Conservation (phyloP, 2,888 invertebrate genomes). For the Noctua janthina region DNA sequence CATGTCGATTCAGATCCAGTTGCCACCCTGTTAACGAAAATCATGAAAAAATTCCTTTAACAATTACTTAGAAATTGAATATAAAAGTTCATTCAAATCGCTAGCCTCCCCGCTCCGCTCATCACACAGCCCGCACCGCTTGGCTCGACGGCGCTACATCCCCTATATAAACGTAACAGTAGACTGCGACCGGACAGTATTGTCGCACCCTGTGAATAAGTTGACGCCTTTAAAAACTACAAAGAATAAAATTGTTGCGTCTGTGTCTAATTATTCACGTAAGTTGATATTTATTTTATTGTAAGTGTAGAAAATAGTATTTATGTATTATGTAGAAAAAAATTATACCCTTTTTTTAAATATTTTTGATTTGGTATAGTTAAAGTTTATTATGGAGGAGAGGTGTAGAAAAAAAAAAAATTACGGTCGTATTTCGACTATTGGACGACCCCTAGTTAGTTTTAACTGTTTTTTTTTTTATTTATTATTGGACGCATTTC, state of each 20-base stretch:
- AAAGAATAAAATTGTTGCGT: conserved; percentile 17
- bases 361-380: too few relatives aligned
- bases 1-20: neutral
- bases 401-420: too few relatives aligned
- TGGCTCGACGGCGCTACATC: conserved; percentile 54
- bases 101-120: conserved; percentile 41
- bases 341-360: too few relatives aligned
- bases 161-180: conserved; percentile 83
- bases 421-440: too few relatives aligned
- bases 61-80: neutral
- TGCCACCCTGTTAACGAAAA: neutral
- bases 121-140: conserved; percentile 42
- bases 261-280: conserved; percentile 35
- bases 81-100: conserved; percentile 7
- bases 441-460: too few relatives aligned
- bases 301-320: neutral
- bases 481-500: too few relatives aligned
- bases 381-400: too few relatives aligned
- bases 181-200: conserved; percentile 74
- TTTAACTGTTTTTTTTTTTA: too few relatives aligned
- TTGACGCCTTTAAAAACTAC: conserved; percentile 30
- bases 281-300: conserved; percentile 31
- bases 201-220: conserved; percentile 70
- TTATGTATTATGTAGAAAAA: neutral
- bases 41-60: neutral